Percentiles rank a stretch among this genome's conserved stretches.
Conservation (phyloP, 2,797 vertebrate species). For the Xyrichtys novacula region DNA sequence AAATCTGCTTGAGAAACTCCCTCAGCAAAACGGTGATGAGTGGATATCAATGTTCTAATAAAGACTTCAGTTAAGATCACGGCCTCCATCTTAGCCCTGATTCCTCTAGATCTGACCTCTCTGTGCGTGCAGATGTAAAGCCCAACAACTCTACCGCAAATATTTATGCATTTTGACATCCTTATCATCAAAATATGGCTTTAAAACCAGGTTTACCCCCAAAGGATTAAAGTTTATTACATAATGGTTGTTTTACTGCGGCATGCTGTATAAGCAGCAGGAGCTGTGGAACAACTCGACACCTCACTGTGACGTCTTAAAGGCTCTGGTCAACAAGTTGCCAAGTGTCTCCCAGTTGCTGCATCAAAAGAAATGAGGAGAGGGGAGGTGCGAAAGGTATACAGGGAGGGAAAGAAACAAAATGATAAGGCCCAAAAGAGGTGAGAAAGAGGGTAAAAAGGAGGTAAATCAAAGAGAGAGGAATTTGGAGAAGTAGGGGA, state of each 20-base stretch:
- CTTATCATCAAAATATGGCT: background rate
- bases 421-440: slow-evolving; percentile 22
- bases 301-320: slow-evolving; percentile 29
- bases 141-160: background rate
- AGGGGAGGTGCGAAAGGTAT: background rate
- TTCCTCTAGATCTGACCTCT: slow-evolving; percentile 10
- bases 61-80: background rate
- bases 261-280: background rate
- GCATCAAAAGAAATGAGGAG: slow-evolving; percentile 40
- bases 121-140: background rate
- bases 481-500: background rate
- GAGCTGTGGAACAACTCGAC: slow-evolving; percentile 13
- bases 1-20: too few relatives aligned
- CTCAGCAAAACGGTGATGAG: too few relatives aligned
- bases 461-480: background rate
- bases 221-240: background rate
- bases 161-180: background rate
- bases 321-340: slow-evolving; percentile 57
- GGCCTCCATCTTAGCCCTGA: background rate
- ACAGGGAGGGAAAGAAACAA: background rate
- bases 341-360: slow-evolving; percentile 59
- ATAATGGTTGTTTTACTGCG: background rate
- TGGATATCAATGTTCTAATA: too few relatives aligned
- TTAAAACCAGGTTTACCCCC: background rate
- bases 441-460: slow-evolving; percentile 13